These are phyloP conservation scores for Diplolepis rosae DNA, from an alignment of 2,888 invertebrate species.

Conservation along the genomic window DNA sequence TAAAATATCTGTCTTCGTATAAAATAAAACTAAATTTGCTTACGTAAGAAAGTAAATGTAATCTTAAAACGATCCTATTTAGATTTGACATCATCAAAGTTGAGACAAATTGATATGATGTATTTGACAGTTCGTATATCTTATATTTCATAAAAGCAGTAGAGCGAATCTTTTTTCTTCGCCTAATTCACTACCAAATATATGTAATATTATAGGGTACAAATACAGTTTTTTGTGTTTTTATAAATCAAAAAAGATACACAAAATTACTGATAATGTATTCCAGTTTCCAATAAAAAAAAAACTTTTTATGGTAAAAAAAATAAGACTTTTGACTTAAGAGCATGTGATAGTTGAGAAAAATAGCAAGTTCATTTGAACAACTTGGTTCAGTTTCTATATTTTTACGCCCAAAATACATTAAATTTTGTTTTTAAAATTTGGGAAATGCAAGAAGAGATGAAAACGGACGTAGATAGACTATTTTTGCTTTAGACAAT, in stretches of 20 bases:
- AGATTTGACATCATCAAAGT: background rate
- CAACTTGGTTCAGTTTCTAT: too few relatives aligned
- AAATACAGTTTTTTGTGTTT: background rate
- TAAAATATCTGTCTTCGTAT: background rate
- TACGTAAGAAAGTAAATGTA: background rate
- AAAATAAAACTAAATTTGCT: background rate
- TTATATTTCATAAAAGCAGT: background rate
- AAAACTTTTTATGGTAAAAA: too few relatives aligned
- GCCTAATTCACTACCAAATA: background rate
- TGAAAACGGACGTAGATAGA: too few relatives aligned
- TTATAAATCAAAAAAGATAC: background rate
- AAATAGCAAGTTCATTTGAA: too few relatives aligned
- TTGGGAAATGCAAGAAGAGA: too few relatives aligned
- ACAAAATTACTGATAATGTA: background rate
- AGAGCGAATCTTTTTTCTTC: background rate
- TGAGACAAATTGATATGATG: conserved; percentile 2
- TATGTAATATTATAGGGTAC: too few relatives aligned
- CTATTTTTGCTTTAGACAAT: too few relatives aligned
- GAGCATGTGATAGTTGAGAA: too few relatives aligned
- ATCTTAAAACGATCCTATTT: background rate
- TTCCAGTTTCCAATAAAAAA: background rate
- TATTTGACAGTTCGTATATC: background rate
- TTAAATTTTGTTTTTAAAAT: too few relatives aligned
- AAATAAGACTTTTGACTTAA: too few relatives aligned
- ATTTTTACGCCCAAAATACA: too few relatives aligned